A percentile compares a stretch with the other conserved stretches of the same genome.
Evolutionary conservation across 2,888 invertebrate genomes (phyloP).

Genomic region (Drosophila paranaensis): DNA sequence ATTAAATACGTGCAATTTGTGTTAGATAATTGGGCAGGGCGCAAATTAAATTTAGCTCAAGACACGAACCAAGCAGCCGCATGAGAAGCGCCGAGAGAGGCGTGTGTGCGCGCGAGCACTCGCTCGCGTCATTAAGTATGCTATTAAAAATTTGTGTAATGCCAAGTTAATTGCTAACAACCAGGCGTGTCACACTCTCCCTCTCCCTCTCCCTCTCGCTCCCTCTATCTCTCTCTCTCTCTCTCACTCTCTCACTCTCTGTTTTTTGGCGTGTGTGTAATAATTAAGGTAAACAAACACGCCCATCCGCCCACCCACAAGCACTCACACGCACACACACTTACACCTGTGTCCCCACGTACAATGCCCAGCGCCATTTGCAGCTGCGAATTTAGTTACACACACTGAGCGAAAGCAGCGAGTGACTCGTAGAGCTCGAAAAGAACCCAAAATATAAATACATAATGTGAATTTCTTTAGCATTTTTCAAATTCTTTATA

Average conservation of each 20-base stretch:
- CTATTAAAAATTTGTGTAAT: constrained; percentile 71
- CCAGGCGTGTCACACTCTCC: constrained; percentile 35
- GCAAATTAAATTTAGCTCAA: constrained; percentile 28
- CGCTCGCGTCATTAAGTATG: constrained; percentile 54
- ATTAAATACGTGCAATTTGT: constrained; percentile 45
- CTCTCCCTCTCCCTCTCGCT: not conserved
- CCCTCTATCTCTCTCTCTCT: not conserved
- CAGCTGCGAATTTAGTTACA: constrained; percentile 24
- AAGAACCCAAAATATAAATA: too few relatives aligned
- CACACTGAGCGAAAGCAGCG: constrained; percentile 26
- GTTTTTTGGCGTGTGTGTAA: constrained; percentile 49
- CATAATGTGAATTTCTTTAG: too few relatives aligned
- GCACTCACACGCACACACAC: constrained; percentile 12
- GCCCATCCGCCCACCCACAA: constrained; percentile 11
- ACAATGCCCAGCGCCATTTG: constrained; percentile 45
- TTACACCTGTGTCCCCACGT: constrained; percentile 16
- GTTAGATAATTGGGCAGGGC: constrained; percentile 41
- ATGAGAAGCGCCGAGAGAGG: not conserved
- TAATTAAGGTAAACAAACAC: constrained; percentile 65
- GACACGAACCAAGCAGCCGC: not conserved
- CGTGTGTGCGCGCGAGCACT: not conserved
- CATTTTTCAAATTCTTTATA: too few relatives aligned
- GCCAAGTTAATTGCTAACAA: constrained; percentile 74
- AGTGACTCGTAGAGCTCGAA: not conserved
- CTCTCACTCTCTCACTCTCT: not conserved